These are phyloP conservation scores for Drosophila teissieri DNA, from an alignment of 1,140 invertebrate species.

Conservation along the genomic window DNA sequence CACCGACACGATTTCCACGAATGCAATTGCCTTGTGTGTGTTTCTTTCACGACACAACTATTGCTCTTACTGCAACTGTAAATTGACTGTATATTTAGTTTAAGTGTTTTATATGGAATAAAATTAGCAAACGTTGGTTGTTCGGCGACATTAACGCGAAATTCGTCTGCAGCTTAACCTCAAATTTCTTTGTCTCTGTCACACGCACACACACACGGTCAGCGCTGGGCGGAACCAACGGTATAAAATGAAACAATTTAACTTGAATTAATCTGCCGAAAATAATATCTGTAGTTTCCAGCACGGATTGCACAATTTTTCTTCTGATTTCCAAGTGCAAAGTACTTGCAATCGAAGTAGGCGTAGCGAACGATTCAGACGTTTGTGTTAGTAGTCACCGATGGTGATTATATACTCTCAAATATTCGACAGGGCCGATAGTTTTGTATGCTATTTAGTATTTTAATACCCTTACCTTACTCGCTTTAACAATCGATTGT, in stretches of 20 bases:
- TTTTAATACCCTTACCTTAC: too few relatives aligned
- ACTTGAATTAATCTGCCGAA: not conserved
- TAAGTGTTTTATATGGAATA: slow-evolving; percentile 54
- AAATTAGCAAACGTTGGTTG: slow-evolving; percentile 31
- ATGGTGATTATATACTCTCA: too few relatives aligned
- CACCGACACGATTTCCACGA: slow-evolving; percentile 43
- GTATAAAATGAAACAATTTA: not conserved
- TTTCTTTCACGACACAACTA: not conserved
- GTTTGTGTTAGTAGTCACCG: too few relatives aligned
- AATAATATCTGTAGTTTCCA: not conserved
- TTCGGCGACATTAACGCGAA: slow-evolving; percentile 54
- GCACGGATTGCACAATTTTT: slow-evolving; percentile 39
- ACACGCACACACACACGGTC: slow-evolving; percentile 13
- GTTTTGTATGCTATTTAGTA: too few relatives aligned
- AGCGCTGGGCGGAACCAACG: slow-evolving; percentile 10
- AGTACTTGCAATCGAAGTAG: slow-evolving; percentile 7
- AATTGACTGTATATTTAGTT: slow-evolving; percentile 2
- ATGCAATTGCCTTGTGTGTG: slow-evolving; percentile 47
- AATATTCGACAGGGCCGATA: too few relatives aligned
- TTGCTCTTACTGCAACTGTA: not conserved
- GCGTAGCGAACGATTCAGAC: slow-evolving; percentile 10
- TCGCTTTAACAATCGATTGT: too few relatives aligned
- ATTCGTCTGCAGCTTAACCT: slow-evolving; percentile 61
- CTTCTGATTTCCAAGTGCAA: slow-evolving; percentile 3
- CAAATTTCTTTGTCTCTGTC: slow-evolving; percentile 56